Percentiles rank a stretch among this genome's conserved stretches.
phyloP scores from a whole-genome alignment of 2,888 invertebrate species.

The Sesia bembeciformis region DNA sequence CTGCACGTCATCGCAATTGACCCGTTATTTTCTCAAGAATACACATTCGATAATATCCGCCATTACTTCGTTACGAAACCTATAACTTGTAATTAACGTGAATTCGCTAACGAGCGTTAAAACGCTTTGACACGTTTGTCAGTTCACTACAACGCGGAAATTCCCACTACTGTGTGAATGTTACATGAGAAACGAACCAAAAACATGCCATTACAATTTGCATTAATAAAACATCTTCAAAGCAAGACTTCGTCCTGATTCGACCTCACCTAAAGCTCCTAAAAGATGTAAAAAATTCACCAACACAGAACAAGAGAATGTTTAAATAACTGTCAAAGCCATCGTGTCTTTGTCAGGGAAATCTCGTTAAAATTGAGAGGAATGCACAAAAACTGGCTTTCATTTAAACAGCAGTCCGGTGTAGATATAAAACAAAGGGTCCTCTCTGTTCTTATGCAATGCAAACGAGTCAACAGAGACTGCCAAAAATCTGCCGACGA shows the following conservation, averaged over 20 bases:
- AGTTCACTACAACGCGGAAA: constrained; percentile 18
- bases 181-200: constrained; percentile 7
- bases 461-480: constrained; percentile 47
- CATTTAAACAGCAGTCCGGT: constrained; percentile 48
- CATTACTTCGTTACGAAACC: constrained; percentile 3
- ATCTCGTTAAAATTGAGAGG: constrained; percentile 54
- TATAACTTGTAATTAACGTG: constrained; percentile 17
- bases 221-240: not conserved
- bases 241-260: constrained; percentile 2
- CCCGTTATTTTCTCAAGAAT: constrained; percentile 17
- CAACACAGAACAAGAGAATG: constrained; percentile 33
- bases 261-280: constrained; percentile 26
- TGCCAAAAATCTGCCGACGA: constrained; percentile 29
- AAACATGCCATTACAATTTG: not conserved
- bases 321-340: constrained; percentile 55
- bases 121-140: constrained; percentile 16
- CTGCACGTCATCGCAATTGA: constrained; percentile 33
- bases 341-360: constrained; percentile 41
- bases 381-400: constrained; percentile 51
- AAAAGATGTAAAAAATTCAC: constrained; percentile 25
- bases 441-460: constrained; percentile 33
- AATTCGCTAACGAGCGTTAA: constrained; percentile 39
- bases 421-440: constrained; percentile 47
- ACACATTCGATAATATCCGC: constrained; percentile 8
- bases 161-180: constrained; percentile 21